These are phyloP conservation scores for Cataglyphis rosenhaueri DNA, from an alignment of 2,888 invertebrate genomes.

Conservation along the genomic window DNA sequence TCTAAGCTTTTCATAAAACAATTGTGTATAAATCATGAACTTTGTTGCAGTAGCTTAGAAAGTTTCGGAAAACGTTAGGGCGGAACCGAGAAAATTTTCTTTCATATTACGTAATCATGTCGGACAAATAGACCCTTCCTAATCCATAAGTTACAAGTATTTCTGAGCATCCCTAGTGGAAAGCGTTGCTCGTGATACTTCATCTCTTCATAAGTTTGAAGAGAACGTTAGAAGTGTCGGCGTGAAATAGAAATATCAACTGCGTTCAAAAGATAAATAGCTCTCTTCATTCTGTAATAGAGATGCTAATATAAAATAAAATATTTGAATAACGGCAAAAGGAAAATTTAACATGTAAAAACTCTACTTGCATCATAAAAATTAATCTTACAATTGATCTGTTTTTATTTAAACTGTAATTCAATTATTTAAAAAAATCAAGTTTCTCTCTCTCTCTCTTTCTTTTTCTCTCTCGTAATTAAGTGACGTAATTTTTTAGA, in stretches of 20 bases:
- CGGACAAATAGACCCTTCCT: constrained; percentile 31
- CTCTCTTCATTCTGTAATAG: not conserved
- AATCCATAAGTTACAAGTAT: constrained; percentile 27
- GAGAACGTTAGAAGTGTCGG: not conserved
- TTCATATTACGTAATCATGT: constrained; percentile 32
- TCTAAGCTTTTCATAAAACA: constrained; percentile 1
- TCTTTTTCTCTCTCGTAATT: not conserved
- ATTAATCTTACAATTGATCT: not conserved
- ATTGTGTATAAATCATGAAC: constrained; percentile 25
- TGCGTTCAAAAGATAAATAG: not conserved
- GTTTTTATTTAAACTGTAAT: not conserved
- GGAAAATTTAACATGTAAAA: not conserved
- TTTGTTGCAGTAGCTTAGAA: not conserved
- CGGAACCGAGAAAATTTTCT: not conserved
- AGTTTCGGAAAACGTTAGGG: not conserved
- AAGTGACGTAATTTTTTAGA: not conserved
- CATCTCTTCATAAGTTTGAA: not conserved
- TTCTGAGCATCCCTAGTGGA: constrained; percentile 4
- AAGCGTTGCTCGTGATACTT: constrained; percentile 21
- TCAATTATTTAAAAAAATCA: not conserved
- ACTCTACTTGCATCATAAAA: not conserved
- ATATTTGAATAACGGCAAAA: not conserved
- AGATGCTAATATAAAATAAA: not conserved
- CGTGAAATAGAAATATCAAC: constrained; percentile 5
- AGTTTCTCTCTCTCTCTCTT: not conserved